Evolutionary conservation across 2,797 vertebrate genomes (phyloP), one percentile per base, ranked within the genome.

Genomic region (Thunnus albacares): DNA sequence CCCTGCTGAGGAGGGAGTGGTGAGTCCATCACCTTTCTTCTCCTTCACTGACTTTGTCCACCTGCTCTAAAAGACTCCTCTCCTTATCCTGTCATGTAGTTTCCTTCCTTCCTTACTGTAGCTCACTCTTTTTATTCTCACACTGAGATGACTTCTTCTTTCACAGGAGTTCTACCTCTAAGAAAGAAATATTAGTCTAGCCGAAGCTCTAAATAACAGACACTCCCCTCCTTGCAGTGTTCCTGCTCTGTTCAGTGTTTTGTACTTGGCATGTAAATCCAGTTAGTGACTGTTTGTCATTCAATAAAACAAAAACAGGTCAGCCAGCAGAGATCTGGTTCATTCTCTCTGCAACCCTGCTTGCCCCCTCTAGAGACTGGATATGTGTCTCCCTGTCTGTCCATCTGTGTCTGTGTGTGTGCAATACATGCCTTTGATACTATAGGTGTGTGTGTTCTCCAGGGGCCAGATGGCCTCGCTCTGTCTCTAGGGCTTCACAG

Each of bases 1-100:
- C 0, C 98, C 98, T 0, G 97, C 97, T 0, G 98, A 99, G 89
- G 98, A 99, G 22, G 97, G 97, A 59, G 98, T 99, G 97, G 98
- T 99, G 88, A 97, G 98, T 96, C 45, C 17, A 9, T 30, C 61
- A 2, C 28, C 35, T 69, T 35, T 59, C 33, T 67, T 59, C 10
- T 18, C 1, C 28, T 12, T 38, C 56, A 20, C 47, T 51, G 47
- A 18, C 18, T 51, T 51, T 20, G 7, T 28, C 4, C 51, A 11
- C 5, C 1, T 3, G 2, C 49, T 6, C 11, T 62, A 33, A 13
- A 62, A 28, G 56, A 14, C 20, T 55, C 33, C 43, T 2, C n/a
- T 43, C 49, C 53, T 43, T 52, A 2, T 55, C n/a, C 41, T 41
- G 20, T 41, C 26, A 30, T 30, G 11, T 41, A 10, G 9, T 2